Base-by-base conservation (phyloP, 2,797 vertebrate genomes). In the Darevskia mixta region DNA sequence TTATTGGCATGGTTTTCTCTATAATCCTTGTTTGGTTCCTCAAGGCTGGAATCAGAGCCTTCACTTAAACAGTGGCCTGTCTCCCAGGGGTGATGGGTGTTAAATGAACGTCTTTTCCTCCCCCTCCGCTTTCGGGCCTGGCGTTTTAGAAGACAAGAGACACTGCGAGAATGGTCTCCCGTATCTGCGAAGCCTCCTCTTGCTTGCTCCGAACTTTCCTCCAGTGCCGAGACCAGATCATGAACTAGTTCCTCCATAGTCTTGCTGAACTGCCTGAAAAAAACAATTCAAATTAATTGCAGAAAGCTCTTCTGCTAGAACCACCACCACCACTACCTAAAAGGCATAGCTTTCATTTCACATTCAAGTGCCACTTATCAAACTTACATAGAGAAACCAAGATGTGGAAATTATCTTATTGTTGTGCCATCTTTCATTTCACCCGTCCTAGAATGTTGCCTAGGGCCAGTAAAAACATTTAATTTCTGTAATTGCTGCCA, bases 191-290 rank as follows among this genome's bases (percentile, higher is more conserved):
- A 98, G 41, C 98, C 98, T 38, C 98, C 98, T 29, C 98, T 98
- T 3, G 98, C 98, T 93, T 99, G 99, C 93, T 99, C 99, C 15
- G 97, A 98, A 88, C 97, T 98, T 95, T 98, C 97, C 91, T 98
- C 97, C 93, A 98, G 83, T 1, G 99, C 99, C 1, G 99, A 99
- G 96, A 99, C 99, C 92, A 99, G 96, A 93, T 99, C 99, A 17
- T 99, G 99, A 96, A 99, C 99, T 95, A 99, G 98, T 92, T 99
- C 99, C 93, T 99, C 99, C 99, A 99, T 99, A 92, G 98, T 98
- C 97, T 97, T 98, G 96, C 98, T 97, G 97, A 99, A 99, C 97
- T 99, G 98, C 98, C 99, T 99, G 84, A 17, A 72, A 66, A 66
- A 87, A 41, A 72, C 41, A 89, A 58, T 10, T 82, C 84, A 91